These are phyloP conservation scores for Platanista minor DNA, from an alignment of 2,113 vertebrate species.

Conservation along the genomic window DNA sequence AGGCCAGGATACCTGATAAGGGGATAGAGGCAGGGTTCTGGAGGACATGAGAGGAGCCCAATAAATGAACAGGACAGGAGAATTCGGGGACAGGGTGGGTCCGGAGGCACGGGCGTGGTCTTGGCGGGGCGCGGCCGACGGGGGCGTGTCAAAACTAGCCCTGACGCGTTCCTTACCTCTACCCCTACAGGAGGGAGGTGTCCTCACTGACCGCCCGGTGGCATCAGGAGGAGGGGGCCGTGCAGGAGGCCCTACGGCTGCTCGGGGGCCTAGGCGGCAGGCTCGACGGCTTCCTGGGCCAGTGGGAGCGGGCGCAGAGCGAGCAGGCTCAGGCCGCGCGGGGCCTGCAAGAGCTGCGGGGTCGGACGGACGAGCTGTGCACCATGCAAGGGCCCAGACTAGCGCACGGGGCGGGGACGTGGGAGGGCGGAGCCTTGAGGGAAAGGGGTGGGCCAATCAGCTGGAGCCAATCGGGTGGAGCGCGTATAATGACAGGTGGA, in stretches of 20 bases:
- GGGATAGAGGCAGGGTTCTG: background rate
- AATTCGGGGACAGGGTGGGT: background rate
- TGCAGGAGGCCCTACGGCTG: constrained; percentile 68
- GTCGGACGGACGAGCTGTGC: constrained; percentile 58
- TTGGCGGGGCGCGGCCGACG: fast-evolving
- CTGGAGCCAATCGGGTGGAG: background rate
- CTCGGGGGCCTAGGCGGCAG: constrained; percentile 68
- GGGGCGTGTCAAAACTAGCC: background rate
- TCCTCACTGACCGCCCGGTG: constrained; percentile 65
- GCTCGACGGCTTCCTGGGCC: constrained; percentile 71
- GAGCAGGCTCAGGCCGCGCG: constrained; percentile 66
- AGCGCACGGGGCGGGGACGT: background rate
- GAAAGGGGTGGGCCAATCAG: background rate
- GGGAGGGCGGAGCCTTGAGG: background rate
- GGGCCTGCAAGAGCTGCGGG: constrained; percentile 66
- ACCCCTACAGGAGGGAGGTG: constrained; percentile 60
- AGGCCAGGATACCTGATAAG: background rate
- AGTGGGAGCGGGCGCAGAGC: constrained; percentile 69
- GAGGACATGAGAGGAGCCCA: background rate
- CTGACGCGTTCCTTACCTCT: background rate
- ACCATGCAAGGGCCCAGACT: constrained; percentile 47
- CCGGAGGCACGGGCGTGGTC: background rate
- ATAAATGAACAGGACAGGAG: background rate
- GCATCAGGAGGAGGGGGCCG: constrained; percentile 61
- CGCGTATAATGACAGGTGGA: fast-evolving